phyloP scores from a whole-genome alignment of 2,113 vertebrate genomes.

The Gavialis gangeticus region DNA sequence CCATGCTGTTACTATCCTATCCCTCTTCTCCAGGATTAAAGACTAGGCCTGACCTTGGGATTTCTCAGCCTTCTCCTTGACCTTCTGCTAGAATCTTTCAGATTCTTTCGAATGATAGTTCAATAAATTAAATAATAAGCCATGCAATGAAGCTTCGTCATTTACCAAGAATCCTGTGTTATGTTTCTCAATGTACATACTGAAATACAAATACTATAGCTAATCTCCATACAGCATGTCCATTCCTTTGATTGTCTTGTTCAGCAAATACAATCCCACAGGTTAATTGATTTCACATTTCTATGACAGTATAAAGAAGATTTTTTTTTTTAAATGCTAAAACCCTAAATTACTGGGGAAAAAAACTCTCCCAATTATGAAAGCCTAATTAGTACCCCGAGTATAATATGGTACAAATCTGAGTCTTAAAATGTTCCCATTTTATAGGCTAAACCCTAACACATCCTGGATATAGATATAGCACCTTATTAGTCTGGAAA shows the following conservation, averaged over 20 bases:
- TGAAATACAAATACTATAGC: neutral
- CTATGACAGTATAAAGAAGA: neutral
- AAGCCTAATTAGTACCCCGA: rapidly evolving
- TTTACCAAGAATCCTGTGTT: neutral
- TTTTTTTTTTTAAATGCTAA: neutral
- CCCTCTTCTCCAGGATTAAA: neutral
- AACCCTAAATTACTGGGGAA: neutral
- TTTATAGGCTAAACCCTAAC: neutral
- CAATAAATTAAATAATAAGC: neutral
- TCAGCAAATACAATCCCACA: neutral
- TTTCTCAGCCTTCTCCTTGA: rapidly evolving
- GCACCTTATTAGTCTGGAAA: neutral
- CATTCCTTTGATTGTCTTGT: neutral
- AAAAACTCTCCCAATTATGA: rapidly evolving
- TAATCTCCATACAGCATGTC: neutral
- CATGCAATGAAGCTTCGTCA: neutral
- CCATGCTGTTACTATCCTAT: neutral
- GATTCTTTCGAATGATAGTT: neutral
- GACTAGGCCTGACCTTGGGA: neutral
- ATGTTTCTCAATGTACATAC: neutral
- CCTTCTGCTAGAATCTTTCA: neutral
- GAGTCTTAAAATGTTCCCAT: neutral
- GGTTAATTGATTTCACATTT: neutral
- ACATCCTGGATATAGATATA: neutral
- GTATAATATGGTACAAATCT: neutral